Conservation (phyloP, 2,888 invertebrate genomes). For the Drosophila robusta region DNA sequence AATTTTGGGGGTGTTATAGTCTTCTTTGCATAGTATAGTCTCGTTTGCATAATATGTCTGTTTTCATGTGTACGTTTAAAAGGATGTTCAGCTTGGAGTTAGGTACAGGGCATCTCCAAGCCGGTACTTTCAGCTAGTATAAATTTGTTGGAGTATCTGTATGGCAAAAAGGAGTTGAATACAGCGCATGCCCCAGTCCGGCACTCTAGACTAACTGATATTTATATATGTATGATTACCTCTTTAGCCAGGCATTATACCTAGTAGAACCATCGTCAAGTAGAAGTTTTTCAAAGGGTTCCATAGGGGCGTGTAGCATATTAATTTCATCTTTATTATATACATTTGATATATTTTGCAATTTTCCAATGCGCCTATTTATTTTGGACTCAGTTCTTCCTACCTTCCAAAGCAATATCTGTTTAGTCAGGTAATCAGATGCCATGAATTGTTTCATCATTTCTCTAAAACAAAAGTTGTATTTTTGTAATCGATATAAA, state of each 20-base stretch:
- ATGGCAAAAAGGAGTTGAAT: too few species aligned
- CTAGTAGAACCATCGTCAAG: constrained; percentile 44
- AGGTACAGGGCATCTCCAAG: too few species aligned
- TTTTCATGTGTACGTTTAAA: too few species aligned
- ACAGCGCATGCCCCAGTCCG: too few species aligned
- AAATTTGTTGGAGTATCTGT: too few species aligned
- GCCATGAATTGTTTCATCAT: constrained; percentile 62
- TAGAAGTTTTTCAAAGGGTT: constrained; percentile 16
- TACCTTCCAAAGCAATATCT: constrained; percentile 33
- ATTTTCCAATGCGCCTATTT: constrained; percentile 39
- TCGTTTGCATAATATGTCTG: too few species aligned
- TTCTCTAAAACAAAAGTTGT: constrained; percentile 23
- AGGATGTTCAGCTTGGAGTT: too few species aligned
- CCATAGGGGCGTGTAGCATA: not conserved
- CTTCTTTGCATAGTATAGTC: too few species aligned
- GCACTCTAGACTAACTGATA: too few species aligned
- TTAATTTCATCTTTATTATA: not conserved
- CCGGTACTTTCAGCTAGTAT: too few species aligned
- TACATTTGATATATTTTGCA: constrained; percentile 16
- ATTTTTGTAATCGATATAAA: not conserved
- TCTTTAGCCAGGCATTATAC: constrained; percentile 28
- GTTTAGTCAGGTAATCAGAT: constrained; percentile 42
- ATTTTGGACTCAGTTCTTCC: constrained; percentile 7
- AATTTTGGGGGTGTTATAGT: too few species aligned
- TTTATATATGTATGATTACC: constrained; percentile 18